These are phyloP conservation scores for Hyles euphorbiae DNA, from an alignment of 1,140 invertebrate genomes.

Conservation along the genomic window DNA sequence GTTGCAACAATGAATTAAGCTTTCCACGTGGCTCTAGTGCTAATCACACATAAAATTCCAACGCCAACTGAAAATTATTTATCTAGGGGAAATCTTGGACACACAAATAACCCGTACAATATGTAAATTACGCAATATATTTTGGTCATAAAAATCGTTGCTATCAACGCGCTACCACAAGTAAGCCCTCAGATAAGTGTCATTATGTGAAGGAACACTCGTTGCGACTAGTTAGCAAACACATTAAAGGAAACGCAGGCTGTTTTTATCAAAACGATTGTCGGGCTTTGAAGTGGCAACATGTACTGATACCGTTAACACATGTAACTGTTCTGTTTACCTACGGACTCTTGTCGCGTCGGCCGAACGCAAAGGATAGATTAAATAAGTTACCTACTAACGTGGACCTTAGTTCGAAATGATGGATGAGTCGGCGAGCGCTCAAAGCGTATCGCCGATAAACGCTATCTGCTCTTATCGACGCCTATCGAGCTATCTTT, in stretches of 20 bases:
- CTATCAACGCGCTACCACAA: constrained; percentile 11
- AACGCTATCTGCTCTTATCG: constrained; percentile 53
- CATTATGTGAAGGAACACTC: constrained; percentile 23
- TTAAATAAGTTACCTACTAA: constrained; percentile 30
- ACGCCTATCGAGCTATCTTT: constrained; percentile 31
- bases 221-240: constrained; percentile 26
- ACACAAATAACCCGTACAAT: no score
- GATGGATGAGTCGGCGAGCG: constrained; percentile 66
- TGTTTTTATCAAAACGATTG: constrained; percentile 52
- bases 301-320: constrained; percentile 57
- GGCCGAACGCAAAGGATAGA: constrained; percentile 45
- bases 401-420: constrained; percentile 56
- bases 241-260: constrained; percentile 53
- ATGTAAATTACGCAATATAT: constrained; percentile 7
- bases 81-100: no score
- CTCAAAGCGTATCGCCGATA: constrained; percentile 67
- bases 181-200: constrained; percentile 23
- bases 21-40: no score
- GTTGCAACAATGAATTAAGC: no score
- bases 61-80: no score
- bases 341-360: constrained; percentile 48
- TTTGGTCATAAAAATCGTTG: constrained; percentile 21
- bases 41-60: no score
- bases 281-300: constrained; percentile 47
- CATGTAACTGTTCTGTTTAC: constrained; percentile 63